Base-by-base conservation (phyloP, 2,113 vertebrate species). In the Sinocyclocheilus anophthalmus region DNA sequence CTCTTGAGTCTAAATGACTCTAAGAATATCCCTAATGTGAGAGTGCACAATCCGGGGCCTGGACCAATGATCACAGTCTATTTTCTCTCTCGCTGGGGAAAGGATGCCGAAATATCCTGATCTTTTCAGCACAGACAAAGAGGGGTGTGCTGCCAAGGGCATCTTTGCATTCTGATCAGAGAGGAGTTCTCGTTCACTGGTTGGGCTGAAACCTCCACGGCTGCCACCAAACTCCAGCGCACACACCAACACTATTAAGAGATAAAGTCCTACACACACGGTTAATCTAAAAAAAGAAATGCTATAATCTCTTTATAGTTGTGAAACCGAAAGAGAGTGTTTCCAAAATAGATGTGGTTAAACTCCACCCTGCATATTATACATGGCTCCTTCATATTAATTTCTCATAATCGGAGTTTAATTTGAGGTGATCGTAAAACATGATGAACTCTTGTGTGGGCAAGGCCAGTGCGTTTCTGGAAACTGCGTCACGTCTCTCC, bases 121-220 rank as follows among this genome's bases (percentile, higher is more conserved):
- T 81, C 88, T 75, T 57, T 63, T 88, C 75, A 73, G 81, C 84
- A 53, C 75, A 84, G 80, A 87, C 88, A 87, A 89, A 87, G 76
- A 77, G 81, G 83, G 88, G 84, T 78, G 33, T 81, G 76, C 69
- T 81, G 86, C 86, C 88, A 88, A 81, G 86, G 75, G 76, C 76
- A 84, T 87, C 76, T 88, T 86, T 88, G 88, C 61, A 86, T 88
- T 86, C 88, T 84, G 85, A 87, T 84, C 85, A 86, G 76, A 63
- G 59, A 88, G 85, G 20, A 75, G 70, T 67, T 67, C 79, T 88
- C 55, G 73, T 81, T 80, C 45, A n/a, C 81, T 76, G 79, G 65
- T 76, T 39, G 55, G 65, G 48, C 80, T 65, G 53, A 61, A 83
- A 73, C 76, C 85, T 83, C 69, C 76, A 61, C 55, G 14, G 45